Evolutionary conservation across 35 echinoderm and acorn worm genomes (phyloP).

Genomic region (Stichopus chloronotus): DNA sequence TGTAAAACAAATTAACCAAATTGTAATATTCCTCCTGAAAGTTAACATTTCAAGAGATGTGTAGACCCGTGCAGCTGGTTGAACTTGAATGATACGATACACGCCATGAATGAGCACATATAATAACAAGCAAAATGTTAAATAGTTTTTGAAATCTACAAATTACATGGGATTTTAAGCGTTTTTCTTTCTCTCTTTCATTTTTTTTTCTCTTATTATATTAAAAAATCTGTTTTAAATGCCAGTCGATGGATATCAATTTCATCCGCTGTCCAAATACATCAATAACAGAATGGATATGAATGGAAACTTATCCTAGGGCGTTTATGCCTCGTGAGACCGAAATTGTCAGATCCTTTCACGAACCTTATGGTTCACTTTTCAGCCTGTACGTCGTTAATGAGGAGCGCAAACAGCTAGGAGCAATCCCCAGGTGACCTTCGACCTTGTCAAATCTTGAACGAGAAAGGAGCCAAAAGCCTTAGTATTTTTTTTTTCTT

Average conservation of each 20-base stretch:
- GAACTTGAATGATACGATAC: background rate
- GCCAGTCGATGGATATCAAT: background rate
- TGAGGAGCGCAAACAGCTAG: constrained; percentile 47
- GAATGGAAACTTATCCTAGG: constrained; percentile 24
- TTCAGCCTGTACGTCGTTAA: constrained; percentile 20
- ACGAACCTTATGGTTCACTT: constrained; percentile 24
- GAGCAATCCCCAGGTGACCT: constrained; percentile 6
- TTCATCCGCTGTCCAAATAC: constrained; percentile 30
- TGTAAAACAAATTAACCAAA: too few relatives aligned
- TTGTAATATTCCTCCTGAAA: too few relatives aligned
- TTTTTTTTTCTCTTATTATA: background rate
- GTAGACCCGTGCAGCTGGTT: background rate
- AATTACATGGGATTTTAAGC: background rate
- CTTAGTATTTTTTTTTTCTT: too few relatives aligned
- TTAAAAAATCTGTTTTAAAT: constrained; percentile 14
- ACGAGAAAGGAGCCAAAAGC: constrained; percentile 17
- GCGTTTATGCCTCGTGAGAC: constrained; percentile 39
- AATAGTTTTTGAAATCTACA: background rate
- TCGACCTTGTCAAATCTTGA: constrained; percentile 48
- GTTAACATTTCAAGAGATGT: too few relatives aligned
- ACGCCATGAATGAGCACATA: background rate
- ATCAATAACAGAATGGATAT: constrained; percentile 17
- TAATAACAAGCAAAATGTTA: background rate
- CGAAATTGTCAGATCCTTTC: constrained; percentile 35
- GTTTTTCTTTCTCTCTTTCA: too few relatives aligned